These are phyloP conservation scores for Melanerpes formicivorus DNA, from an alignment of 2,113 vertebrate genomes.

Conservation along the genomic window DNA sequence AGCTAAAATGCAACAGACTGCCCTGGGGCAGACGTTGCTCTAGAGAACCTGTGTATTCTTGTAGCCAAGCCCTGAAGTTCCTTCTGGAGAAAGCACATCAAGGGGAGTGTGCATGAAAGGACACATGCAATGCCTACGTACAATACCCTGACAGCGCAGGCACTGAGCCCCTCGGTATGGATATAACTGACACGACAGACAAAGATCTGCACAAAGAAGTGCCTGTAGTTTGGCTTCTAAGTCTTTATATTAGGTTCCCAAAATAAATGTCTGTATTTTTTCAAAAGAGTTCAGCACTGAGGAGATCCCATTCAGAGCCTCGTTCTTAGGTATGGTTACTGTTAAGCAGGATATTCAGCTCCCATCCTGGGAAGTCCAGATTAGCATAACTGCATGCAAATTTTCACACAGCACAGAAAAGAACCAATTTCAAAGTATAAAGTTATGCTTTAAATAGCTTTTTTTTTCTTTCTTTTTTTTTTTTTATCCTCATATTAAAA, in stretches of 20 bases:
- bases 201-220: constrained; percentile 4
- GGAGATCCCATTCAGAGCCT: background rate
- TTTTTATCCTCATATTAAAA: constrained; percentile 45
- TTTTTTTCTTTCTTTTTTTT: background rate
- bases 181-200: background rate
- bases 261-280: constrained; percentile 8
- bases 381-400: constrained; percentile 39
- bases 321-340: background rate
- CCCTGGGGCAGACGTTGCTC: background rate
- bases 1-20: background rate
- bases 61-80: background rate
- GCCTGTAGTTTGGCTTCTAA: background rate
- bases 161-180: fast-evolving
- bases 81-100: background rate
- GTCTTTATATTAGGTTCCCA: background rate
- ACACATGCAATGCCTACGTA: background rate
- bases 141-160: background rate
- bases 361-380: background rate
- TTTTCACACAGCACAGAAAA: constrained; percentile 21
- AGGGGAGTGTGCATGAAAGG: background rate
- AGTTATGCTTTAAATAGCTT: constrained; percentile 6
- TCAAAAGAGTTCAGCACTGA: background rate
- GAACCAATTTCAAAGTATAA: background rate
- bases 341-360: background rate
- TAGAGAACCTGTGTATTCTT: background rate